Base-by-base conservation (phyloP, 2,113 vertebrate genomes). In the Rhagologus leucostigma region DNA sequence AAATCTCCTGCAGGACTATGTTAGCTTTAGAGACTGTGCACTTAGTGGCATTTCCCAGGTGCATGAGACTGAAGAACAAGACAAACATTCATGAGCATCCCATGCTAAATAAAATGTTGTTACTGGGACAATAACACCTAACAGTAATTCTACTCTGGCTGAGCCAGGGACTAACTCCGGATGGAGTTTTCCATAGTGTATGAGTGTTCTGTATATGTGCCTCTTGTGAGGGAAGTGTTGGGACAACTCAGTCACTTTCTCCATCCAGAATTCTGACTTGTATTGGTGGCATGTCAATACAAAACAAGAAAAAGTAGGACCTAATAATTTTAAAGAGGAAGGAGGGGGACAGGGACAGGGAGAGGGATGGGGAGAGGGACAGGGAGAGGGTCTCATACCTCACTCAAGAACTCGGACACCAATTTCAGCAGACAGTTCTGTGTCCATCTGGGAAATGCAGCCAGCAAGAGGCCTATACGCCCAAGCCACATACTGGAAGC, bases 371-470 rank as follows among this genome's bases (percentile, higher is more conserved):
- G 18, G 41, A 74, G 13, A 46, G 37, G n/a, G 20, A 15, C 33
- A 83, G 32, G 30, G 11, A 24, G 13, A 64, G 2, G 16, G 30
- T 35, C 23, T 64, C 23, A n/a, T 39, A 50, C 5, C 10, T 16
- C 9, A 13, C 27, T 78, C 41, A 20, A 46, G 39, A 71, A 24
- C 24, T 76, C 6, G 0, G 44, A 53, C 37, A 70, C 20, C 13
- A 44, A 3, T 42, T 67, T 69, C 63, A 59, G 59, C 3, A 2
- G 41, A 50, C 0, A 0, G 13, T 14, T 81, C 15, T 32, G 10
- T 41, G 69, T 59, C 52, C 37, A 13, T 67, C 64, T 37, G 35
- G 55, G 57, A 90, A 79, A 50, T 3, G 26, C 39, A 90, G 62
- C 53, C 53, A 71, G 16, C 24, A 68, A 64, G 26, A 71, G 27